Percentiles rank a stretch among this genome's conserved stretches.
These are phyloP conservation scores for Drosophila quadrilineata DNA, from an alignment of 1,140 invertebrate genomes.

Conservation along the genomic window DNA sequence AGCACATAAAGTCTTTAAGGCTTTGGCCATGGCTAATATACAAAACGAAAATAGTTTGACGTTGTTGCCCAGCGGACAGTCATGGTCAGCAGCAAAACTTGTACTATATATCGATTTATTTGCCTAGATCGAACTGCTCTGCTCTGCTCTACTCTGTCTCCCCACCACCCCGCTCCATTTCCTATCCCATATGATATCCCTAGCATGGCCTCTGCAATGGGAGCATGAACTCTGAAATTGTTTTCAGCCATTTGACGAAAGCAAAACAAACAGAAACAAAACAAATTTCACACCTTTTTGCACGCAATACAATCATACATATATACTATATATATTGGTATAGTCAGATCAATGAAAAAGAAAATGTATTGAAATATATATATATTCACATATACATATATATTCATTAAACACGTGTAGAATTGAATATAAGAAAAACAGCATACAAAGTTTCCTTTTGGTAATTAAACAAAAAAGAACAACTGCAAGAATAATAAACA, in stretches of 20 bases:
- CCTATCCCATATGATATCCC: too few relatives aligned
- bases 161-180: background rate
- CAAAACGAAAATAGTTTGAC: conserved; percentile 39
- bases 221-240: conserved; percentile 41
- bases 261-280: conserved; percentile 58
- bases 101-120: conserved; percentile 76
- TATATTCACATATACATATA: conserved; percentile 6
- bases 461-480: conserved; percentile 38
- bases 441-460: conserved; percentile 29
- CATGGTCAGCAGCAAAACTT: conserved; percentile 67
- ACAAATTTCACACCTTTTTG: conserved; percentile 65
- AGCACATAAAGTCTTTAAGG: conserved; percentile 56
- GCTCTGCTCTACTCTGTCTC: too few relatives aligned
- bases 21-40: conserved; percentile 46
- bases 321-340: background rate
- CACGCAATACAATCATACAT: conserved; percentile 28
- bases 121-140: conserved; percentile 47
- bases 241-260: conserved; percentile 67
- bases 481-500: conserved; percentile 27
- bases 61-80: conserved; percentile 37
- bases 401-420: conserved; percentile 2
- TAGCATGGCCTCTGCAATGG: background rate
- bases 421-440: conserved; percentile 26
- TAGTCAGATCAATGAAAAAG: conserved; percentile 23
- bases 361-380: conserved; percentile 12